Evolutionary conservation across 2,797 vertebrate genomes (phyloP), one percentile per base, ranked within the genome.

Genomic region (Gadopsis bispinosus): DNA sequence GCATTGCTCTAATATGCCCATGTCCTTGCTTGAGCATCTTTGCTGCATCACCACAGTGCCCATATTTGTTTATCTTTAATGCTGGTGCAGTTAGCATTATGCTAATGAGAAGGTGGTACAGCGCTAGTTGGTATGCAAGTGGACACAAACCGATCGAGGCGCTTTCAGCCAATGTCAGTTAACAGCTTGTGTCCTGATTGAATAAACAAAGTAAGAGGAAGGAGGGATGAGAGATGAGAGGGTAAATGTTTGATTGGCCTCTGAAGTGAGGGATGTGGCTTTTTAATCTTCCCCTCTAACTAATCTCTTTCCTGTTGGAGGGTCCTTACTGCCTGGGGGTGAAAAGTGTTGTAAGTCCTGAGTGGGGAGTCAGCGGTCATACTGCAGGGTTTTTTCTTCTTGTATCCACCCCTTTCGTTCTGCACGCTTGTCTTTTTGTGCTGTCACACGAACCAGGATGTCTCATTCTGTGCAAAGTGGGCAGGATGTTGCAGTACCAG

Each of bases 231-330:
- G 45, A 69, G 77, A 88, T 83, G 86, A 90, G 84, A 90, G 80
- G 79, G 76, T 82, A 71, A 71, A 79, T 93, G 87, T 94, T 94
- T 93, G 90, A 94, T 93, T 91, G 92, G 90, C 87, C 82, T 87
- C 86, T 91, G 81, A 89, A 87, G 87, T 56, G 87, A 83, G 69
- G 62, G 80, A 83, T 82, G 62, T 88, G 75, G 83, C 80, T 90
- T 91, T 92, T 91, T 92, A 90, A 92, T 91, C 86, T 87, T 73
- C 78, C 72, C 79, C 83, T 62, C 75, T 73, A 69, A 80, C 91
- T 92, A 92, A 92, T 93, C 86, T 89, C 78, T 83, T 84, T 88
- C 70, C 70, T 90, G 69, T 77, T 84, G 66, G 81, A 92, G 88
- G 88, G 91, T 88, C 90, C 81, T 87, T 69, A 54, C 62, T 54